Conservation (phyloP, 2,113 vertebrate species). For the Upupa epops region DNA sequence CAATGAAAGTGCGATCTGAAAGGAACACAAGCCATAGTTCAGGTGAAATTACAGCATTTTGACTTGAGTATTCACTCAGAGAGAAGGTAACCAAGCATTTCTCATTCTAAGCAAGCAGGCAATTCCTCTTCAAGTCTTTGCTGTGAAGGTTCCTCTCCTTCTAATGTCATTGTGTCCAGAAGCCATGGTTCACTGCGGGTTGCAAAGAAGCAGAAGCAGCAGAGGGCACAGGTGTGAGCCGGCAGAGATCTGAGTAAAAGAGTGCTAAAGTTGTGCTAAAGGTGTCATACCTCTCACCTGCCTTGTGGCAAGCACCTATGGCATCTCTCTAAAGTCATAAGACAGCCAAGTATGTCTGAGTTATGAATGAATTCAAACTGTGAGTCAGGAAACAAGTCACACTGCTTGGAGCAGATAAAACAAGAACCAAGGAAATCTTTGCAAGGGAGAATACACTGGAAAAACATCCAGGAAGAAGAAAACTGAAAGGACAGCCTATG, state of each 20-base stretch:
- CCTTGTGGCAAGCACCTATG: neutral
- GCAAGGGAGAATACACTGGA: neutral
- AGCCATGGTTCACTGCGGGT: neutral
- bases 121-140: neutral
- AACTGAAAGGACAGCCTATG: neutral
- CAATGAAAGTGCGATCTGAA: constrained; percentile 88
- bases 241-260: neutral
- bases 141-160: neutral
- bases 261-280: neutral
- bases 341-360: neutral
- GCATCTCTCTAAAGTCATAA: neutral
- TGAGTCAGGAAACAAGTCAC: neutral
- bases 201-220: neutral
- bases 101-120: neutral
- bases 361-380: neutral
- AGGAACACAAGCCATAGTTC: constrained; percentile 41
- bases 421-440: neutral
- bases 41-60: neutral
- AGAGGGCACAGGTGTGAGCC: rapidly evolving
- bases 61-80: neutral
- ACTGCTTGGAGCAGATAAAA: neutral
- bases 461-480: neutral
- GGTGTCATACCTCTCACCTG: neutral
- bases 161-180: neutral
- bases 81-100: neutral